Evolutionary conservation across 2,888 invertebrate genomes (phyloP), one percentile per base, ranked within the genome.

Genomic region (Pseudanteris insignis): DNA sequence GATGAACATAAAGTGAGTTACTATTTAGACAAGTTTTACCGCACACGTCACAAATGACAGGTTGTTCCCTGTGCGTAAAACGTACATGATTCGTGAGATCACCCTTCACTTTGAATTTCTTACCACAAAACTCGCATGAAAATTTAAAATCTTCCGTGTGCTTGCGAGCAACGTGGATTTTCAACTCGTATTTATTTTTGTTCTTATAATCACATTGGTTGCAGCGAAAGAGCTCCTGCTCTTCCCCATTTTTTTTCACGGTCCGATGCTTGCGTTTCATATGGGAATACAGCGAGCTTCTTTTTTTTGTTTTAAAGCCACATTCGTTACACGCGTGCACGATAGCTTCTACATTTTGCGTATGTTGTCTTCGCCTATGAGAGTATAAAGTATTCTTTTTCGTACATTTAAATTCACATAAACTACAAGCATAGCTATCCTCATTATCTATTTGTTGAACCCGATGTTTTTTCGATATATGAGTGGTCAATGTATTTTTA

Each of bases 1-100:
- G 76, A 11, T 78, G 77, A 1, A 74, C 70, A 38, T 77, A 75
- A 1, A 77, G 61, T 0, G 75, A 69, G 28, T 76, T 76, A 26
- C 73, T 75, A 43, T 76, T 77, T 1, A 73, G 66, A 40, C 76
- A 77, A 1, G 72, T 73, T 10, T 75, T 77, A 1, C 75, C 77
- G 38, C 77, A 78, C 0, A 78, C 74, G 36, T 78, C 74, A 47
- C 77, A 78, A 0, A 74, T 70, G 0, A 72, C 71, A 2, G 77
- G 74, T 1, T 68, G 68, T n/a, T 76, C 76, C 3, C 71, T 67
- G 47, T 77, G 77, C n/a, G 71, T 74, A 51, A 76, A 77, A 1
- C 74, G 64, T 2, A 77, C 69, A 47, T 77, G 77, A 1, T 74
- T 66, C n/a, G 72, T 70, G 63, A 76, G 68, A 37, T 77, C 76